Percentiles rank a stretch among this genome's conserved stretches.
Conservation (phyloP, 1,140 invertebrate genomes). For the Chlorops oryzae region DNA sequence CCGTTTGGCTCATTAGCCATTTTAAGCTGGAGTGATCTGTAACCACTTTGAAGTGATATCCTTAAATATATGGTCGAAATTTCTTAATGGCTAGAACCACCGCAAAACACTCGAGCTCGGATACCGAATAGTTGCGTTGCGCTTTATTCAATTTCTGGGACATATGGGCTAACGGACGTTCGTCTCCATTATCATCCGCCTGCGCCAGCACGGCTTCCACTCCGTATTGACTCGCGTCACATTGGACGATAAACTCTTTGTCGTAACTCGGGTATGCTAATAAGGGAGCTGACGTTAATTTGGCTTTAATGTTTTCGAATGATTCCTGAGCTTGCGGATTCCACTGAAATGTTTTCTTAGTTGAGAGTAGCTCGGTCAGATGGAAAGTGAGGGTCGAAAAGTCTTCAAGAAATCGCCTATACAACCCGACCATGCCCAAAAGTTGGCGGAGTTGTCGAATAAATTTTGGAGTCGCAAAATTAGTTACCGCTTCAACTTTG, state of each 20-base stretch:
- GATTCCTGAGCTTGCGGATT: not conserved
- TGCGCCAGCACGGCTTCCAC: not conserved
- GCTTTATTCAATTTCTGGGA: not conserved
- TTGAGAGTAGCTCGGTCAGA: slow-evolving; percentile 30
- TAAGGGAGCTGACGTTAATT: slow-evolving; percentile 14
- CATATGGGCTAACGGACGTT: slow-evolving; percentile 10
- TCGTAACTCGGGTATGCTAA: slow-evolving; percentile 26
- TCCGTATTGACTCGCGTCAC: slow-evolving; percentile 13
- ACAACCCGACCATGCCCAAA: slow-evolving; percentile 30
- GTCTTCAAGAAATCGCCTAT: slow-evolving; percentile 34
- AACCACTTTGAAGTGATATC: not conserved
- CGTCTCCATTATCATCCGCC: slow-evolving; percentile 14
- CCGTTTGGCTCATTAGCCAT: not conserved
- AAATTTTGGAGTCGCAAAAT: not conserved
- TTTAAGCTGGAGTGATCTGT: not conserved
- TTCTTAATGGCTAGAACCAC: slow-evolving; percentile 20
- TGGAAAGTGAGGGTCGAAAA: slow-evolving; percentile 32
- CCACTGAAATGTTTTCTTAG: slow-evolving; percentile 12
- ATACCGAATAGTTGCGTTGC: not conserved
- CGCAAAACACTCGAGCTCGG: not conserved
- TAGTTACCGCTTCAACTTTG: not conserved
- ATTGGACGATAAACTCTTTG: slow-evolving; percentile 14
- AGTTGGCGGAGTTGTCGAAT: not conserved
- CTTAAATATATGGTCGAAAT: slow-evolving; percentile 46
- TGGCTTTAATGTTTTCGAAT: slow-evolving; percentile 3